Percentiles rank a stretch among this genome's conserved stretches.
phyloP scores from a whole-genome alignment of 2,113 vertebrate species.

The Gallinago media region DNA sequence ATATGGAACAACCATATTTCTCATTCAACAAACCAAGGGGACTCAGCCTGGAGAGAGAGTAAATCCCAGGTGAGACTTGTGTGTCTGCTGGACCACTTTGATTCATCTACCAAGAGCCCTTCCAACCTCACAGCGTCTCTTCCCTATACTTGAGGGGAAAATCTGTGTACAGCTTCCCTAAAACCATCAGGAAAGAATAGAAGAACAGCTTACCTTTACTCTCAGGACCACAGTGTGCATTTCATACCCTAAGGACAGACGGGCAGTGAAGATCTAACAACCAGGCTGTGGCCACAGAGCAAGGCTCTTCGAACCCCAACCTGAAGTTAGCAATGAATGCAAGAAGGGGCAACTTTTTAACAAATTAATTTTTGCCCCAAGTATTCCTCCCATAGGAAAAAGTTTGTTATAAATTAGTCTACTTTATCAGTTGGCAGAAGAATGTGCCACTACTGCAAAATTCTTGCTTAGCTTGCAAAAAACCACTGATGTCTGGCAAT shows the following conservation, averaged over 20 bases:
- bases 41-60: background rate
- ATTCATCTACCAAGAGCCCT: background rate
- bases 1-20: background rate
- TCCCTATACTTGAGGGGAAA: background rate
- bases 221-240: background rate
- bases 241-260: background rate
- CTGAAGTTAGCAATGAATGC: background rate
- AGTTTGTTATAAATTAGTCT: slow-evolving; percentile 16
- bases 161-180: background rate
- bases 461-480: slow-evolving; percentile 49
- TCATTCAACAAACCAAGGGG: background rate
- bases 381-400: background rate
- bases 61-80: background rate
- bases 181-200: background rate
- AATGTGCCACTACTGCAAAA: slow-evolving; percentile 29
- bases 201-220: background rate
- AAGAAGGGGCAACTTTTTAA: background rate
- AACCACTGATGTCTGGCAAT: background rate
- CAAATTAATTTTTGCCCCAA: background rate
- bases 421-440: slow-evolving; percentile 19
- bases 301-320: background rate
- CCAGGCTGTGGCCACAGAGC: background rate
- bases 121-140: background rate
- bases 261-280: background rate
- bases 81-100: background rate